phyloP scores from a whole-genome alignment of 2,888 invertebrate species.

The Andrena chrysosceles region DNA sequence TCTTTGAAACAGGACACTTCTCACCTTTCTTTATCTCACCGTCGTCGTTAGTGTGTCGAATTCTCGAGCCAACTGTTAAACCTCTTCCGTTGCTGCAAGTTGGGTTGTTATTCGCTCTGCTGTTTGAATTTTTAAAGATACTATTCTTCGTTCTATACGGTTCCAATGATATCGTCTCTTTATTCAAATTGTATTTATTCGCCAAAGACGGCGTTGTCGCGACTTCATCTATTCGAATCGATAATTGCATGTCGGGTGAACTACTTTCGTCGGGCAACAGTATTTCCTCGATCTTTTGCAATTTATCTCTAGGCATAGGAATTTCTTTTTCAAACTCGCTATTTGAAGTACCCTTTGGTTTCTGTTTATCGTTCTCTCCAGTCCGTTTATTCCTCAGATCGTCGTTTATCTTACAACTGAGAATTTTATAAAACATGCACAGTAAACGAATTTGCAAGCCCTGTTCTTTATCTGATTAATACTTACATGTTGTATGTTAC shows the following conservation, averaged over 20 bases:
- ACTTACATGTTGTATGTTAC: constrained; percentile 36
- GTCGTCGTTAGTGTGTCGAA: background rate
- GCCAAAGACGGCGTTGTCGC: background rate
- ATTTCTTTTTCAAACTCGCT: background rate
- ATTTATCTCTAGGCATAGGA: background rate
- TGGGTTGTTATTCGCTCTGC: background rate
- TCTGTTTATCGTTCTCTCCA: background rate
- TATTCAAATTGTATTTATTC: background rate
- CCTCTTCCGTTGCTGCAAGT: background rate
- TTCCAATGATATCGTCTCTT: background rate
- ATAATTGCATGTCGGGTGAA: background rate
- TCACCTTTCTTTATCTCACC: background rate
- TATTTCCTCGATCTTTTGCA: background rate
- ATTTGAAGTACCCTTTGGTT: background rate
- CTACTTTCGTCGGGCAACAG: background rate
- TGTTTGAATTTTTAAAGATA: background rate
- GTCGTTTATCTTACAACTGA: constrained; percentile 15
- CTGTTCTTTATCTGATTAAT: background rate
- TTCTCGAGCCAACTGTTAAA: background rate
- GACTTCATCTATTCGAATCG: background rate
- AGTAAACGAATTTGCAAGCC: background rate
- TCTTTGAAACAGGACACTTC: background rate
- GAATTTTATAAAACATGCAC: background rate
- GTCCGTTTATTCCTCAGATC: background rate
- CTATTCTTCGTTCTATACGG: background rate